Base-by-base conservation (phyloP, 1,140 invertebrate genomes). In the Drosophila repleta region DNA sequence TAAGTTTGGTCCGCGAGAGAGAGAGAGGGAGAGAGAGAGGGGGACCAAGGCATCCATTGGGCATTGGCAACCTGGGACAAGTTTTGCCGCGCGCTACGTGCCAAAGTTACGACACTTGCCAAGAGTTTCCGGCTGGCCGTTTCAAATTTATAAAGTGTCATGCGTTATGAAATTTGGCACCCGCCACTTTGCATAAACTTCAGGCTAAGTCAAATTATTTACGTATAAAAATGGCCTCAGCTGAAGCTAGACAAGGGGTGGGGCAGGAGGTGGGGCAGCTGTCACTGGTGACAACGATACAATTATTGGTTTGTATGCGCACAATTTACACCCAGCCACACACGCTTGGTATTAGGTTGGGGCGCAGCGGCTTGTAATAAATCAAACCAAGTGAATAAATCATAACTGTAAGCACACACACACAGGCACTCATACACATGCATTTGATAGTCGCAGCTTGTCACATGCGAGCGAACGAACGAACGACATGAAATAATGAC, bases 361-460 rank as follows among this genome's bases (percentile, higher is more conserved):
- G 20, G 20, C 35, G 24, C 29, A 51, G 64, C 24, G 66, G 64
- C 70, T 72, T 82, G 82, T 82, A 88, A 87, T 87, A 87, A 87
- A 87, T 87, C 82, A 87, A 87, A 87, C 82, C 79, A 87, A 87
- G 82, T 87, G 83, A 87, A 87, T 87, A 87, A 87, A 87, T 87
- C 82, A 87, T 87, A 87, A 79, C 82, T 79, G 81, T 48, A 11
- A 35, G 72, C 58, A 55, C 26, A 46, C 49, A 8, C 39, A 72
- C 52, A 79, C 46, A 41, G n/a, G 15, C 39, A 41, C 39, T 0
- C 39, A 39, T 1, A 13, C 37, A 41, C 39, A 41, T 17, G 35
- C 37, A 63, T 43, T 61, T 17, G 41, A 64, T 37, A 63, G 72
- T 72, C 61, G 56, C 62, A 75, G 55, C 61, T 26, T 74, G 78